These are phyloP conservation scores for Tetrapedia diversipes DNA, from an alignment of 2,888 invertebrate species.

Conservation along the genomic window DNA sequence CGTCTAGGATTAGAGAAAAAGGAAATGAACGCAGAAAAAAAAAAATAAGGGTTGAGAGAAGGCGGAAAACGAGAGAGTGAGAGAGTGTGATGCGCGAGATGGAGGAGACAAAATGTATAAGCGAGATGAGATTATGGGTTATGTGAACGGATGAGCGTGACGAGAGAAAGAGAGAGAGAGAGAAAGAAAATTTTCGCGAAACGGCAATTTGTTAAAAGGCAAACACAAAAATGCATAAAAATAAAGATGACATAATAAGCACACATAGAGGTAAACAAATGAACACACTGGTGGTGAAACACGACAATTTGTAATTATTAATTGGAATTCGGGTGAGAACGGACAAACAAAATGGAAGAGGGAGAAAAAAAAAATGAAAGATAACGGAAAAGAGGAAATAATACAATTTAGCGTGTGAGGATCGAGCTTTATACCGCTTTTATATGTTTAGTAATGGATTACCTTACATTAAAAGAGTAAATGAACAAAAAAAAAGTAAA, in stretches of 20 bases:
- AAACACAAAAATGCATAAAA: neutral
- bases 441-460: conserved; percentile 81
- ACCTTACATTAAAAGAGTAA: conserved; percentile 70
- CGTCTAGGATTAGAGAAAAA: conserved; percentile 64
- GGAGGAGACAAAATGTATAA: neutral
- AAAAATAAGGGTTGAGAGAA: neutral
- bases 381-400: conserved; percentile 5
- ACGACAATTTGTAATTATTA: conserved; percentile 62
- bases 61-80: neutral
- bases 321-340: conserved; percentile 42
- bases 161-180: neutral
- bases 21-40: neutral
- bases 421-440: conserved; percentile 83
- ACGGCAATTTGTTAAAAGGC: conserved; percentile 66
- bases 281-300: conserved; percentile 48
- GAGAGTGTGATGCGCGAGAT: neutral
- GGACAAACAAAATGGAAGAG: conserved; percentile 25
- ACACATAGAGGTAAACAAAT: neutral
- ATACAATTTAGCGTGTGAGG: conserved; percentile 77
- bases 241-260: neutral
- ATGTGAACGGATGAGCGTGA: neutral
- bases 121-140: neutral
- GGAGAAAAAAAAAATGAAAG: neutral
- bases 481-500: conserved; percentile 66
- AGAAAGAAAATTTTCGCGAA: conserved; percentile 36